These are phyloP conservation scores for Rissa tridactyla DNA, from an alignment of 2,113 vertebrate species.

Conservation along the genomic window DNA sequence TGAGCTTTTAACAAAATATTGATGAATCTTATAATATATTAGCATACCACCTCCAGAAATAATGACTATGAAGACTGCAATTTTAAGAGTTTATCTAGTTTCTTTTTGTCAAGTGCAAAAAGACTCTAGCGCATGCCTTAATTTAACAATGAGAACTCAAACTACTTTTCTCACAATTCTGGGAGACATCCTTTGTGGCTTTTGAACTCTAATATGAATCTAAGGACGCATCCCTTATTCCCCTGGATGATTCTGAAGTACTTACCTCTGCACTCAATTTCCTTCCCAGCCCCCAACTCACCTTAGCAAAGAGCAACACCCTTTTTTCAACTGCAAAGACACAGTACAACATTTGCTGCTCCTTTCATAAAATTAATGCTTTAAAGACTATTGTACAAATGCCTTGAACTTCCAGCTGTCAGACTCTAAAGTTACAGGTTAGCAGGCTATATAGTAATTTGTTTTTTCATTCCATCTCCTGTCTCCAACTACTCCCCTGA, in stretches of 20 bases:
- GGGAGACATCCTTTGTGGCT: not conserved
- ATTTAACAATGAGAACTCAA: not conserved
- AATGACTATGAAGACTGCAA: not conserved
- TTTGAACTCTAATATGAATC: not conserved
- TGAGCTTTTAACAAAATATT: not conserved
- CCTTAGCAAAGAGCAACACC: not conserved
- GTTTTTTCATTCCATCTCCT: not conserved
- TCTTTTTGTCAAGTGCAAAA: not conserved
- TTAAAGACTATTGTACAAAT: not conserved
- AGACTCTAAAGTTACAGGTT: not conserved
- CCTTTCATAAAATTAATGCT: not conserved
- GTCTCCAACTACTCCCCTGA: not conserved
- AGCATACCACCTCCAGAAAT: not conserved
- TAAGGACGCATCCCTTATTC: not conserved
- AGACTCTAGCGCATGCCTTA: not conserved
- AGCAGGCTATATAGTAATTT: not conserved
- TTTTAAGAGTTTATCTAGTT: not conserved
- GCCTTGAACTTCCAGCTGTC: not conserved
- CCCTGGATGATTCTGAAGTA: not conserved
- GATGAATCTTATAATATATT: not conserved
- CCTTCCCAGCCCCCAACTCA: not conserved
- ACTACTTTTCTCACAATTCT: not conserved
- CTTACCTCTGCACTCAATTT: not conserved
- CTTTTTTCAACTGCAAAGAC: not conserved
- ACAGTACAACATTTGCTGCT: not conserved